Base-by-base conservation (phyloP, 1,140 invertebrate species). In the Rhynchophorus ferrugineus region DNA sequence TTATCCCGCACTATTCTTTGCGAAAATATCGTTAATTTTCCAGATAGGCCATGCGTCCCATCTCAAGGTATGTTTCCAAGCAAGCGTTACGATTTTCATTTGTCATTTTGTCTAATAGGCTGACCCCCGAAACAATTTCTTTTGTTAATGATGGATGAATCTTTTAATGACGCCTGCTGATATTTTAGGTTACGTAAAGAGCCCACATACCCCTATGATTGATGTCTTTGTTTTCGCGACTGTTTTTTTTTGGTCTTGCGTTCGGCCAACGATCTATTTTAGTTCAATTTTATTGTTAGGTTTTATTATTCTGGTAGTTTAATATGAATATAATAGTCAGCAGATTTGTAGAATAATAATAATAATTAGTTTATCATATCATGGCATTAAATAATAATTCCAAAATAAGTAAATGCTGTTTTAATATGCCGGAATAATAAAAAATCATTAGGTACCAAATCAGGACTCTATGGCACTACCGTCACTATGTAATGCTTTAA, bases 11-110 rank as follows among this genome's bases (percentile, higher is more conserved):
- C 11, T 29, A 11, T 5, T 29, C 24, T 29, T 29, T 29, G 24
- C 24, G 5, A 29, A 29, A 29, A 29, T 29, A 29, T 29, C 24
- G 24, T 29, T 29, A 29, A 29, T 29, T 29, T 11, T 29, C 5
- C 11, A 29, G 24, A 29, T 29, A 11, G 24, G 24, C 24, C 24
- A 5, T 6, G 24, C 5, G 24, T 29, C 24, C 24, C 24, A 29
- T 29, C 24, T 29, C 24, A 50, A 43, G 48, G 48, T 42, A 42
- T 34, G 38, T 50, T 42, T 42, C 29, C 48, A 50, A 18, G 22
- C 22, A 50, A 50, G 48, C 48, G 48, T 50, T 21, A 43, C 39
- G 24, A 20, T 50, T 50, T 50, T 50, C 48, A 50, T 50, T 50
- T 50, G 47, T 49, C 38, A 50, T 50, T 43, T 50, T 50, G 18